Evolutionary conservation across 1,140 invertebrate genomes (phyloP), one percentile per base, ranked within the genome.

Genomic region (Aporrectodea caliginosa): DNA sequence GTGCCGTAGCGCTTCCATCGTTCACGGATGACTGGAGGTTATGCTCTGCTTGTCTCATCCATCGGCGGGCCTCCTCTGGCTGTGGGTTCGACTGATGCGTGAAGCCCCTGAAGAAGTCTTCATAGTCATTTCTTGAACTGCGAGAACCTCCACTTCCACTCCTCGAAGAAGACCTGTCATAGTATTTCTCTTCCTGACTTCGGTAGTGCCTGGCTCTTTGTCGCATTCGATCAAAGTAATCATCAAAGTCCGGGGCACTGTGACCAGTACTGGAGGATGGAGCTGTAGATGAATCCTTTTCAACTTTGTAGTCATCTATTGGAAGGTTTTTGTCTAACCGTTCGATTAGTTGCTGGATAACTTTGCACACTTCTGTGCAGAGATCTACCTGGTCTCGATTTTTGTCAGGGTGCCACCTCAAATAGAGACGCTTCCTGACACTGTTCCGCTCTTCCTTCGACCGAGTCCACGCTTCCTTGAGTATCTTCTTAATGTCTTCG

Each of bases 331-430:
- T 74, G 29, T 74, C 78, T 12, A 78, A 78, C 43, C 69, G 43
- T 43, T 78, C 81, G 68, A 83, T 78, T 72, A 80, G 79, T 29
- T 75, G 75, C n/a, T 80, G 73, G 16, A 83, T 71, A 58, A 82
- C 79, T 73, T 86, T 81, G 33, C 82, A 84, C 1, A 86, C 81
- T 69, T 83, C 78, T 0, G 79, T 84, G 35, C 82, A 82, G 34
- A 85, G 78, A 2, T 82, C 72, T 82, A 84, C 80, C 71, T 84
- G 80, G 0, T 81, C 83, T 30, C 33, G 35, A 71, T 82, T 80
- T 76, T 82, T 82, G 68, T 82, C 81, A 58, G 81, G 81, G 73
- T 82, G 81, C 75, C 79, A 82, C 71, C 78, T 82, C 22, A 82
- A 35, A 29, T 79, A 31, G 1, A 80, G 27, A 69, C 79, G 69